phyloP scores from a whole-genome alignment of 2,113 vertebrate species.

The Paralichthys olivaceus region DNA sequence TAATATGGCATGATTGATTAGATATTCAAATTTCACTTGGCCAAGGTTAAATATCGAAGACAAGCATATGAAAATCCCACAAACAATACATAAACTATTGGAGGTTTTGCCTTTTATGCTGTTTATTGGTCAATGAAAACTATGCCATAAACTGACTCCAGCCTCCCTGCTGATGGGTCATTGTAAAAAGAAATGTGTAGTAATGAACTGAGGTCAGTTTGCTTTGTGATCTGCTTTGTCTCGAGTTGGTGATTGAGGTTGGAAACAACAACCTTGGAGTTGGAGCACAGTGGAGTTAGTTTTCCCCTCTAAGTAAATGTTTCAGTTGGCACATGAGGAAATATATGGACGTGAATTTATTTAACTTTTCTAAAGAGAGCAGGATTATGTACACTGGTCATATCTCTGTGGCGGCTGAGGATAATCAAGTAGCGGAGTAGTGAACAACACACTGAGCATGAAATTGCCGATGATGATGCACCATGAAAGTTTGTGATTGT shows the following conservation, averaged over 20 bases:
- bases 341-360: not conserved
- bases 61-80: constrained; percentile 39
- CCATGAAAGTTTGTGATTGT: not conserved
- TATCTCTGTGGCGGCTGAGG: not conserved
- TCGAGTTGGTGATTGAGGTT: constrained; percentile 8
- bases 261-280: constrained; percentile 7
- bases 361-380: not conserved
- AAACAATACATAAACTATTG: constrained; percentile 47
- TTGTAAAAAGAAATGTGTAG: constrained; percentile 5
- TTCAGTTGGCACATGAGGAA: not conserved
- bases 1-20: constrained; percentile 76
- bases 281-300: not conserved
- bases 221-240: constrained; percentile 3
- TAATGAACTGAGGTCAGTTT: constrained; percentile 19
- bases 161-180: constrained; percentile 27
- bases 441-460: not conserved
- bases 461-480: not conserved
- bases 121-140: constrained; percentile 40
- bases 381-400: not conserved
- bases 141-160: not conserved
- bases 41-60: constrained; percentile 66
- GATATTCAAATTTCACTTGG: constrained; percentile 74
- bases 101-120: constrained; percentile 31
- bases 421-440: not conserved
- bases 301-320: not conserved